phyloP scores from a whole-genome alignment of 2,888 invertebrate species.

The Rhagium mordax region DNA sequence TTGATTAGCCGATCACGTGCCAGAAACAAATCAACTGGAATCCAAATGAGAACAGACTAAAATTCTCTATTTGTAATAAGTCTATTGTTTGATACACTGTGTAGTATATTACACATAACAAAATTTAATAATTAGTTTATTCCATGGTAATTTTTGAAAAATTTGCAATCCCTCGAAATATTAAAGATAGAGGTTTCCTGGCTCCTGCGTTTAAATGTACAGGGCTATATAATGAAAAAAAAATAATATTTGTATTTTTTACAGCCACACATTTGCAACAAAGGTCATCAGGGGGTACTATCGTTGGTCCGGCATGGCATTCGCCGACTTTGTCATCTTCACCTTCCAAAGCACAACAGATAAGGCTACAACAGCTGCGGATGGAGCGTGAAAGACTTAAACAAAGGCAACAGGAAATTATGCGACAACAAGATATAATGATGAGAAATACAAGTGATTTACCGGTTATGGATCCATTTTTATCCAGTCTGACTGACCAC shows the following conservation, averaged over 20 bases:
- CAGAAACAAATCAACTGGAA: too few relatives aligned
- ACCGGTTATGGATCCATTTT: slow-evolving; percentile 83
- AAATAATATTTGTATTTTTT: slow-evolving; percentile 57
- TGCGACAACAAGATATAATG: slow-evolving; percentile 87
- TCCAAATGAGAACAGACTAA: too few relatives aligned
- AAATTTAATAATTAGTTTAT: too few relatives aligned
- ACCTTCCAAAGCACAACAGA: slow-evolving; percentile 81
- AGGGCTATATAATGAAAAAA: background rate
- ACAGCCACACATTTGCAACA: slow-evolving; percentile 74
- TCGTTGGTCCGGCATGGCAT: slow-evolving; percentile 60
- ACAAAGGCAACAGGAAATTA: slow-evolving; percentile 91
- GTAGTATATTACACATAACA: too few relatives aligned
- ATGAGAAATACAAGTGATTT: slow-evolving; percentile 78
- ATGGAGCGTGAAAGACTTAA: slow-evolving; percentile 91
- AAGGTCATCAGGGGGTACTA: slow-evolving; percentile 58
- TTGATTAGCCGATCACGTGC: too few relatives aligned
- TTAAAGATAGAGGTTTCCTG: background rate
- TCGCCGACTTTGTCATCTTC: slow-evolving; percentile 73
- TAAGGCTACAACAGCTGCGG: slow-evolving; percentile 87
- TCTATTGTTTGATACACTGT: background rate
- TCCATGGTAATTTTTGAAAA: too few relatives aligned
- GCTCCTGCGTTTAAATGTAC: background rate
- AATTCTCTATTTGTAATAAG: too few relatives aligned
- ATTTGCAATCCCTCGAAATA: background rate
- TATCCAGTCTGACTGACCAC: slow-evolving; percentile 88